Percentiles rank a stretch among this genome's conserved stretches.
These are phyloP conservation scores for Nematolebias whitei DNA, from an alignment of 2,113 vertebrate species.

Conservation along the genomic window DNA sequence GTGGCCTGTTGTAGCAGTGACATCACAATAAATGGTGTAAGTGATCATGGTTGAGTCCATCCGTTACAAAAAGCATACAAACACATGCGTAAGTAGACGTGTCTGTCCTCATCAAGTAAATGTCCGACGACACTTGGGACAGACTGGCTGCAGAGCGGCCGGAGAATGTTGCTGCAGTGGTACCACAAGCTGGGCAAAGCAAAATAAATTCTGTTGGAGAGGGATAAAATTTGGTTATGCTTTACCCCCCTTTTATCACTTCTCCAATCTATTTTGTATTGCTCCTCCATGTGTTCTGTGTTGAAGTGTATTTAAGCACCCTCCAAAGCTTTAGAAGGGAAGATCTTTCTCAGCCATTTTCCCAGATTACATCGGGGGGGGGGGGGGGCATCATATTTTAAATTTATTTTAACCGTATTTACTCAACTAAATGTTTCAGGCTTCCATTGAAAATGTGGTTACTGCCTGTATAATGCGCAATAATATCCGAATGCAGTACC, in stretches of 20 bases:
- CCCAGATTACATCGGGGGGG: slow-evolving; percentile 9
- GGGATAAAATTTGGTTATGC: slow-evolving; percentile 41
- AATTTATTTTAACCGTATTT: slow-evolving; percentile 41
- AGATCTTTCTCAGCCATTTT: slow-evolving; percentile 1
- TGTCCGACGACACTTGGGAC: slow-evolving; percentile 82
- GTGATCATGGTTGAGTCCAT: slow-evolving; percentile 82
- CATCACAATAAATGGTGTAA: slow-evolving; percentile 87
- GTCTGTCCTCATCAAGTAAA: slow-evolving; percentile 85
- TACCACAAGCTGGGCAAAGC: slow-evolving; percentile 69
- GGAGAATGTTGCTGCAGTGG: slow-evolving; percentile 65
- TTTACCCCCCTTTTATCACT: slow-evolving; percentile 48
- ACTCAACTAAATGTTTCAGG: slow-evolving; percentile 13
- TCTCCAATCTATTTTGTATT: slow-evolving; percentile 76
- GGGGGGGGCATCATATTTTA: slow-evolving; percentile 7
- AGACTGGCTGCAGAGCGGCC: slow-evolving; percentile 69
- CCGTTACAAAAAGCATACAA: slow-evolving; percentile 76
- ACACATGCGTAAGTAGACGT: slow-evolving; percentile 82
- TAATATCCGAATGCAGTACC: slow-evolving; percentile 22
- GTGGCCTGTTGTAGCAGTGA: slow-evolving; percentile 89
- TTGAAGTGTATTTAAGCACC: slow-evolving; percentile 67
- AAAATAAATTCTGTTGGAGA: slow-evolving; percentile 68
- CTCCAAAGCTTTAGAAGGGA: slow-evolving; percentile 7
- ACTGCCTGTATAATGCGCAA: slow-evolving; percentile 19
- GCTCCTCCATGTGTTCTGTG: slow-evolving; percentile 70
- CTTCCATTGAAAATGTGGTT: slow-evolving; percentile 22